Evolutionary conservation across 2,888 invertebrate genomes (phyloP), one percentile per base, ranked within the genome.

Genomic region (Athalia rosae): DNA sequence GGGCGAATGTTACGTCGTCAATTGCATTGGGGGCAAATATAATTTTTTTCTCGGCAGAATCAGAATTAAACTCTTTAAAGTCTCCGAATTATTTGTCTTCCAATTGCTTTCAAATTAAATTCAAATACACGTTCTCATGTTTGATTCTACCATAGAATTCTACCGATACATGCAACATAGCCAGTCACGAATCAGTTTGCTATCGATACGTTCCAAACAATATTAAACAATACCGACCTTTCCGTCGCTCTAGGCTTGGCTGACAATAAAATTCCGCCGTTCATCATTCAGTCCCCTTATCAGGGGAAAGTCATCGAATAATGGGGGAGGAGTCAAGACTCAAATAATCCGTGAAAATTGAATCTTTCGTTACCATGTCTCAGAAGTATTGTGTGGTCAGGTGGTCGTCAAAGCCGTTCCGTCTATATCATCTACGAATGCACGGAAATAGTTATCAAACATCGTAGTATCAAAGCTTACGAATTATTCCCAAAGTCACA

Each of bases 61-160:
- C 4, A 8, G 64, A 45, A 15, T 47, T 45, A 47, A 13, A 15
- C 47, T 64, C n/a, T 13, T 15, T 13, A 13, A 64, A 6, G 6
- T 64, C 13, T 64, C 47, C 8, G 47, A 7, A 13, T 64, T 7
- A 47, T 64, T 62, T n/a, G 6, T 62, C 61, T 9, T 61, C 61
- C 41, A 61, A 59, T 59, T 59, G 7, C 4, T 28, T 59, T 8
- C 8, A 59, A 59, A 59, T 59, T 28, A 28, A 7, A 28, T 9
- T 9, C 15, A 28, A 28, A 28, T 61, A 9, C 28, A 28, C 61
- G 15, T 28, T 61, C 41, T 28, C 0, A 61, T 8, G 28, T 61
- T 8, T 3, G 61, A 28, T 28, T 28, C 28, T 28, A 28, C 28
- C 28, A n/a, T n/a, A n/a, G n/a, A n/a, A n/a, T n/a, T n/a, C n/a